Evolutionary conservation across 2,888 invertebrate species (phyloP).

Genomic region (Allolobophora icterica): DNA sequence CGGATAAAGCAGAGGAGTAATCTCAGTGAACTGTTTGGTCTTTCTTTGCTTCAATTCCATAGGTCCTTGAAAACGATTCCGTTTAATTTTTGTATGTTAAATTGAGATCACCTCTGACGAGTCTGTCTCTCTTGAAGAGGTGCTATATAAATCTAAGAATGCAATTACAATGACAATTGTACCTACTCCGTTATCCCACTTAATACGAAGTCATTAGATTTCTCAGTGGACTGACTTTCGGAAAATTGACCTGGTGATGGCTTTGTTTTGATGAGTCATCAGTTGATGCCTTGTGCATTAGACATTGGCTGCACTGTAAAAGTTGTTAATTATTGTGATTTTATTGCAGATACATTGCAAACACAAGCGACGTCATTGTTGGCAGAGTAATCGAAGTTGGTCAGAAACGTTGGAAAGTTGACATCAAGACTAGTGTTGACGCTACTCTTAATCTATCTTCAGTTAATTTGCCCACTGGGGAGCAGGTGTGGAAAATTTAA

Average conservation of each 20-base stretch:
- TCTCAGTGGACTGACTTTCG: not conserved
- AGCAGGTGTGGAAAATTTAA: slow-evolving; percentile 73
- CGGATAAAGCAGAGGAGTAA: too few relatives aligned
- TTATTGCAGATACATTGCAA: slow-evolving; percentile 69
- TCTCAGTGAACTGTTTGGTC: too few relatives aligned
- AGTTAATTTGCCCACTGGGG: slow-evolving; percentile 93
- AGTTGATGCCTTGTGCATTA: not conserved
- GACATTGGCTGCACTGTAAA: not conserved
- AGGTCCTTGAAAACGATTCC: too few relatives aligned
- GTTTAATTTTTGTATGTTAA: too few relatives aligned
- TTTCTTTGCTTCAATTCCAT: too few relatives aligned
- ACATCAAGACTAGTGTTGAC: slow-evolving; percentile 88
- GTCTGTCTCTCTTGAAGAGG: too few relatives aligned
- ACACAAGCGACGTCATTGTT: slow-evolving; percentile 95
- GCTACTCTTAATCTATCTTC: slow-evolving; percentile 84
- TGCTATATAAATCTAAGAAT: too few relatives aligned
- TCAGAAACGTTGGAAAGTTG: slow-evolving; percentile 91
- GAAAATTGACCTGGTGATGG: not conserved
- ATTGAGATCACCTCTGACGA: too few relatives aligned
- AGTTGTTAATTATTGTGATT: slow-evolving; percentile 13
- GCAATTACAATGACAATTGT: too few relatives aligned
- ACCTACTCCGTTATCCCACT: too few relatives aligned
- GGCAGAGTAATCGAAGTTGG: slow-evolving; percentile 93
- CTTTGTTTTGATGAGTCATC: not conserved
- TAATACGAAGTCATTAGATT: not conserved